These are phyloP conservation scores for Anhinga rufa DNA, from an alignment of 2,113 vertebrate genomes.

Conservation along the genomic window DNA sequence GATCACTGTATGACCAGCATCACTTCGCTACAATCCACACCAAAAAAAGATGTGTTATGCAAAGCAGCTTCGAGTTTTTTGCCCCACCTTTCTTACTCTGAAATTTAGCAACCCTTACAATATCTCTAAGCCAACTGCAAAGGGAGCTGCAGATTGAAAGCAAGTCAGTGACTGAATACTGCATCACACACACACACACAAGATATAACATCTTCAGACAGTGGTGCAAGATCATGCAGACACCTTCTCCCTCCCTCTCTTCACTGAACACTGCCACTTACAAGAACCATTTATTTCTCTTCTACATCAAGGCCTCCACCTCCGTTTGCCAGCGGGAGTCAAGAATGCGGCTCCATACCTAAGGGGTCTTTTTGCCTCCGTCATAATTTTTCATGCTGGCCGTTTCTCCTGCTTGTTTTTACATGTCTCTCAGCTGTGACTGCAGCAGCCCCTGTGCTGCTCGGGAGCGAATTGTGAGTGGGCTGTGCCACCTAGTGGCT, in stretches of 20 bases:
- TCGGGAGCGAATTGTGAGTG: background rate
- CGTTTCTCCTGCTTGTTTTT: background rate
- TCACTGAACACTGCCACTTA: background rate
- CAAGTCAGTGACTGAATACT: background rate
- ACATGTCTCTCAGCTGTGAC: background rate
- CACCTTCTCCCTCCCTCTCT: background rate
- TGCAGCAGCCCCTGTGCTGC: background rate
- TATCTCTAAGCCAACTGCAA: background rate
- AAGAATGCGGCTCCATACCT: background rate
- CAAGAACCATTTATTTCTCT: background rate
- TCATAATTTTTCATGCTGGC: background rate
- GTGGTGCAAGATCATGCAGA: background rate
- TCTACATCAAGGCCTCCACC: background rate
- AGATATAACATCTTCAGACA: background rate
- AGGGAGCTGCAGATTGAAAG: background rate
- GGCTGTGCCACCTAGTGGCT: slow-evolving; percentile 68
- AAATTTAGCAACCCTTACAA: background rate
- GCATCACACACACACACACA: background rate
- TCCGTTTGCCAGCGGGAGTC: background rate
- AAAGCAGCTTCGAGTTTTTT: background rate
- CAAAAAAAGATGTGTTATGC: background rate
- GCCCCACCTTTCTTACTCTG: background rate
- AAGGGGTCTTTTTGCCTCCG: background rate
- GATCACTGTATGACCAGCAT: background rate
- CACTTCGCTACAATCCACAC: background rate